Evolutionary conservation across 2,113 vertebrate genomes (phyloP).

Genomic region (Protobothrops flavoviridis): DNA sequence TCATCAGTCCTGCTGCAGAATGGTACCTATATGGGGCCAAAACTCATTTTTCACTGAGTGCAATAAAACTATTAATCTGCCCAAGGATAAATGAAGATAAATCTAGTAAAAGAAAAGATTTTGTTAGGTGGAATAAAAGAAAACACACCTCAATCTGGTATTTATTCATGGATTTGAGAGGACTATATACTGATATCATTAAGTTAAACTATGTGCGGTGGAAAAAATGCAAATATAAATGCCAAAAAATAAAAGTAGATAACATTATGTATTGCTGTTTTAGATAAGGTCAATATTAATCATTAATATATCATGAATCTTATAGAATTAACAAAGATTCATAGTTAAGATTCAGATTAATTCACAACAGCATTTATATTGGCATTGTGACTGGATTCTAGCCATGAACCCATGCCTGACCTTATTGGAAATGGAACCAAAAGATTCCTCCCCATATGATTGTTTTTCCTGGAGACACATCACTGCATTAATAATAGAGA

Average conservation of each 20-base stretch:
- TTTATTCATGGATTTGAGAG: background rate
- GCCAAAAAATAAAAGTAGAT: background rate
- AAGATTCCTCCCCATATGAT: constrained; percentile 48
- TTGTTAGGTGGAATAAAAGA: background rate
- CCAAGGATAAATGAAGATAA: background rate
- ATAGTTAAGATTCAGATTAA: constrained; percentile 14
- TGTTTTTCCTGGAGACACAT: constrained; percentile 57
- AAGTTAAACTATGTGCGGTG: background rate
- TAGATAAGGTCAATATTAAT: constrained; percentile 18
- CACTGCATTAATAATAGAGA: background rate
- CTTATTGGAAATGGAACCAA: constrained; percentile 39
- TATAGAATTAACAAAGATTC: background rate
- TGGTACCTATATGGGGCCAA: background rate
- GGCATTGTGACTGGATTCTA: constrained; percentile 50
- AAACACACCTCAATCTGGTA: background rate
- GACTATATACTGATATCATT: background rate
- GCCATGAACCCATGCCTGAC: constrained; percentile 37
- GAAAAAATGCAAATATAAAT: background rate
- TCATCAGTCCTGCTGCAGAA: background rate
- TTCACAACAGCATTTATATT: constrained; percentile 44
- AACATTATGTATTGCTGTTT: constrained; percentile 10
- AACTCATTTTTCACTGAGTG: background rate
- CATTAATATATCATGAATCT: constrained; percentile 15
- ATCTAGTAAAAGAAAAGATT: background rate
- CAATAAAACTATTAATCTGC: background rate